Base-by-base conservation (phyloP, 2,113 vertebrate genomes). In the Capreolus pygargus region DNA sequence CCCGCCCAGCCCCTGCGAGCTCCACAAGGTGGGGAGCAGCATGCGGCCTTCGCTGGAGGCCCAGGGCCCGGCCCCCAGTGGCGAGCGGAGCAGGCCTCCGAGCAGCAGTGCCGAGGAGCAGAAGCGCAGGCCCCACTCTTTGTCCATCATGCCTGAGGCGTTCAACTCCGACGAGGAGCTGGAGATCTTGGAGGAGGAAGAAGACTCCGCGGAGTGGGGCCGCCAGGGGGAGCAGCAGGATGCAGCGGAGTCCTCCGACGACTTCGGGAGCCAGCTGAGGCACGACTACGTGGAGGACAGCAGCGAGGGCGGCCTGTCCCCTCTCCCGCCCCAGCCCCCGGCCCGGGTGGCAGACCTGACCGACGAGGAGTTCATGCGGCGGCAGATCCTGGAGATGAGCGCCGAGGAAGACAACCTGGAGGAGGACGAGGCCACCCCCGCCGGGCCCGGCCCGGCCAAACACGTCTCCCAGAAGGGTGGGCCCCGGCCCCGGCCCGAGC, bases 361-460 rank as follows among this genome's bases (percentile, higher is more conserved):
- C 0, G 99, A 99, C n/a, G 99, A 99, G 98, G 99, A 99, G 57
- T 99, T 99, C 98, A 99, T 99, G 99, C 99, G 99, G 89, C 99
- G 99, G 95, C 99, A 99, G 98, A 99, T 99, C 89, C 98, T 99
- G 98, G 99, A 99, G 98, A 99, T 99, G 99, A 99, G 99, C 14
- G 99, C 99, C 0, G 99, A 99, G 98, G 99, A 99, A 97, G 99
- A 99, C 96, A 99, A 99, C 92, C 96, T 99, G 0, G 99, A 99
- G 70, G 99, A 99, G 94, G 99, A 99, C 25, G 99, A 99, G 0
- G 21, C 64, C 1, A 30, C 86, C 30, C 0, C 83, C 55, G 2
- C 95, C 0, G 98, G 99, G 86, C 99, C 98, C 0, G 97, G 98
- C 79, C 97, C 21, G 47, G 17, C 96, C 64, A 99, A 98, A 89